A percentile compares a stretch with the other conserved stretches of the same genome.
These are phyloP conservation scores for Alaudala cheleensis DNA, from an alignment of 2,113 vertebrate species.

Conservation along the genomic window DNA sequence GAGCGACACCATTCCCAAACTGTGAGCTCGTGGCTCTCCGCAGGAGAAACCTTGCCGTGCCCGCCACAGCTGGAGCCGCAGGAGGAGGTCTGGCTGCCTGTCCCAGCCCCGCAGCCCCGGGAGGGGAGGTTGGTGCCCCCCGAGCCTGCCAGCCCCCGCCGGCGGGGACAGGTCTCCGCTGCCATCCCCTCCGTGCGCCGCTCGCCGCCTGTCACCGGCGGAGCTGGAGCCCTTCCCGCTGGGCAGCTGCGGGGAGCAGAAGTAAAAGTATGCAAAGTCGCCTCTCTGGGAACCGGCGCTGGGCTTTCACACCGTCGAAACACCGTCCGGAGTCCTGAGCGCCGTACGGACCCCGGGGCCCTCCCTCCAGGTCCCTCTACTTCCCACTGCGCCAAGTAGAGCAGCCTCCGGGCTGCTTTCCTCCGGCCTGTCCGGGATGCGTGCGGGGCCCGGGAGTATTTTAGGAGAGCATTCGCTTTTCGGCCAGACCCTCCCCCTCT, in stretches of 20 bases:
- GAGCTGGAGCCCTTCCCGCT: background rate
- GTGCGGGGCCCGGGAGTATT: background rate
- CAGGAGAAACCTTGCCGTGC: background rate
- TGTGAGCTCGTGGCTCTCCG: fast-evolving
- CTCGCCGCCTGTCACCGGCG: background rate
- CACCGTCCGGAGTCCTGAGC: background rate
- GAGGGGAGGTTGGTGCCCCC: background rate
- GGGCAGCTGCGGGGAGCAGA: background rate
- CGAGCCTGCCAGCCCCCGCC: background rate
- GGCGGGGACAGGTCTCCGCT: background rate
- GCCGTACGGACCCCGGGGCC: too few relatives aligned
- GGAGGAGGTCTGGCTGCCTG: background rate
- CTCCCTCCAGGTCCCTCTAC: background rate
- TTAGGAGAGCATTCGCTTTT: background rate
- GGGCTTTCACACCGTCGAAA: background rate
- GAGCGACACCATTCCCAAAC: fast-evolving
- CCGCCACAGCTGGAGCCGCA: background rate
- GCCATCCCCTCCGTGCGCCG: background rate
- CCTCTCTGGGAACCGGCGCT: background rate
- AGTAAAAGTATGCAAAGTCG: background rate
- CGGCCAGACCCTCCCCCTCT: background rate
- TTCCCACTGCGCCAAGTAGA: background rate
- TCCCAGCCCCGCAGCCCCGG: background rate
- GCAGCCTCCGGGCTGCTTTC: background rate
- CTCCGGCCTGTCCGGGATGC: background rate